Conservation (phyloP, 1,140 invertebrate species). For the Sitodiplosis mosellana region DNA sequence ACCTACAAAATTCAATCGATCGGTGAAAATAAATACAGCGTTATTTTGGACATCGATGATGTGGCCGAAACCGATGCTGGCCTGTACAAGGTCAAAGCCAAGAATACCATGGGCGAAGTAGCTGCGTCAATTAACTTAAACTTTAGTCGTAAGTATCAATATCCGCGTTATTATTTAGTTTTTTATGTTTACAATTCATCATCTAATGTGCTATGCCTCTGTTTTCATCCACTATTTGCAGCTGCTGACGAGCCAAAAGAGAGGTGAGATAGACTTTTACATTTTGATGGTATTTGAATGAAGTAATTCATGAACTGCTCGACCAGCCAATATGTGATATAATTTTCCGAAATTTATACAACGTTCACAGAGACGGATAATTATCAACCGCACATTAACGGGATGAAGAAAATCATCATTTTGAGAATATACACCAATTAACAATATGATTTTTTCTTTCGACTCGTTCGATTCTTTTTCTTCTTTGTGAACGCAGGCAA, state of each 20-base stretch:
- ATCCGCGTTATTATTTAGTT: background rate
- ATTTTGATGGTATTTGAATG: background rate
- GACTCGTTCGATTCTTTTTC: too few species aligned
- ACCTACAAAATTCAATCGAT: slow-evolving; percentile 71
- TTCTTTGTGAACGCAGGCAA: too few species aligned
- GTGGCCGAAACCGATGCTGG: slow-evolving; percentile 92
- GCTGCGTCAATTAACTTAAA: slow-evolving; percentile 96
- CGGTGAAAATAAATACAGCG: slow-evolving; percentile 69
- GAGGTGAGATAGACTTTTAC: slow-evolving; percentile 50
- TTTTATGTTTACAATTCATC: background rate
- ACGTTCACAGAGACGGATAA: too few species aligned
- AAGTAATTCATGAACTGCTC: too few species aligned
- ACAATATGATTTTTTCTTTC: too few species aligned
- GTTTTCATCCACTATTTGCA: slow-evolving; percentile 27
- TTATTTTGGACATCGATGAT: slow-evolving; percentile 83
- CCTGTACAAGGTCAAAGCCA: slow-evolving; percentile 93
- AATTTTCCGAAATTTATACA: too few species aligned
- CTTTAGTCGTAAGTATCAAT: slow-evolving; percentile 82
- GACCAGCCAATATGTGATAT: too few species aligned
- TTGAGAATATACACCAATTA: background rate
- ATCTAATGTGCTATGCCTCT: too few species aligned
- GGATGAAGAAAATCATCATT: too few species aligned
- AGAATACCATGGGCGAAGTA: slow-evolving; percentile 95
- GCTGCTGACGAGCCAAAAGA: slow-evolving; percentile 67
- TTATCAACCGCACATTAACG: too few species aligned